Base-by-base conservation (phyloP, 2,888 invertebrate species). In the Lasioglossum zephyrum region DNA sequence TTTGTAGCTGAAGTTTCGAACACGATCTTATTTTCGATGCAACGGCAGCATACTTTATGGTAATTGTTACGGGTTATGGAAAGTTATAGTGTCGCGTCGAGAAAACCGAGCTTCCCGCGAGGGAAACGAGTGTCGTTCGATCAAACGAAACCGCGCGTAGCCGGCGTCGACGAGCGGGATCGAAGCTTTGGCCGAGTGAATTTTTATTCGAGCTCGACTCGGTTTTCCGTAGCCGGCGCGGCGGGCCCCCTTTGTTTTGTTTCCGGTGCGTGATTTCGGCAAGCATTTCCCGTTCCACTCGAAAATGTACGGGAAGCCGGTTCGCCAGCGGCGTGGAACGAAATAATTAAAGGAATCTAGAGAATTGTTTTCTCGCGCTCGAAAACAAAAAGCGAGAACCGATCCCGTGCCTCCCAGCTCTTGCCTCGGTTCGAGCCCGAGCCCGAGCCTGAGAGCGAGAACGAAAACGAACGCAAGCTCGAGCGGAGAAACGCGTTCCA, bases 311-410 rank as follows among this genome's bases (percentile, higher is more conserved):
- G 39, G n/a, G 41, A 5, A 39, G 8, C 26, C 8, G 22, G 5
- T 8, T 44, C 44, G 72, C 26, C 44, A 26, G 72, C 72, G 26
- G 22, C 72, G 72, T 60, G 75, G 53, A 75, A 75, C 60, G 41
- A 74, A 44, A 73, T 39, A 47, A 66, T 69, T 44, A 79, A 79
- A 82, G 39, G 49, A 41, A 81, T 26, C 66, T 66, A 31, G 69
- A 41, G 69, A 41, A 70, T 70, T 41, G 41, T 70, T 39, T 70
- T n/a, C 39, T 41, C 39, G 69, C n/a, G 69, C 69, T 22, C 11
- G 41, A 13, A 70, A 70, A 70, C 39, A 41, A 70, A 39, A 39
- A 70, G 0, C 36, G 22, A 70, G 13, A 70, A n/a, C 69, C 41
- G 69, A 70, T 41, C 41, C 41, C 9, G 57, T n/a, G 57, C 9